phyloP scores from a whole-genome alignment of 2,888 invertebrate species.

The Phytoseiulus persimilis region DNA sequence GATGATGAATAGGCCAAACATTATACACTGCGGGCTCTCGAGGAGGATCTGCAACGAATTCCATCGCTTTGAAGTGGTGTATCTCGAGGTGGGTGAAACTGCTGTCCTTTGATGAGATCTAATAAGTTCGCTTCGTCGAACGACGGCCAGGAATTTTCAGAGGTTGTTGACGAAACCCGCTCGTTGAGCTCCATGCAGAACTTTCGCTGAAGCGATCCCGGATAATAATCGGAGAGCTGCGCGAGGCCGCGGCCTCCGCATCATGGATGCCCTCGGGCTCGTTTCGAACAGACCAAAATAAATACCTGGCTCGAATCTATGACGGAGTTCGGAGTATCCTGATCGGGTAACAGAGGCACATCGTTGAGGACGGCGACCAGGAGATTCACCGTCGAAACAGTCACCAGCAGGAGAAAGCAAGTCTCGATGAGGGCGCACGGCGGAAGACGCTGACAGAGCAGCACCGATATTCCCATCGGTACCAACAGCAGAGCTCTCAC shows the following conservation, averaged over 20 bases:
- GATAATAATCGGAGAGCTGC: background rate
- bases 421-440: conserved; percentile 80
- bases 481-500: conserved; percentile 69
- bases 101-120: background rate
- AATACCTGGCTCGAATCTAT: conserved; percentile 33
- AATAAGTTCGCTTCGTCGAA: background rate
- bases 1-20: conserved; percentile 83
- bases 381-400: conserved; percentile 82
- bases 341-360: conserved; percentile 68
- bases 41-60: conserved; percentile 50
- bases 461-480: conserved; percentile 68
- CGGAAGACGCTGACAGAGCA: conserved; percentile 71
- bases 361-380: conserved; percentile 73
- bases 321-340: conserved; percentile 45
- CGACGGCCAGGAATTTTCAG: background rate
- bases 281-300: background rate
- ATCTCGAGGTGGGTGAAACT: background rate
- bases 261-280: too few species aligned
- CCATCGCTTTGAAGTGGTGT: background rate
- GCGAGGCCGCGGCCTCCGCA: background rate
- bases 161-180: background rate
- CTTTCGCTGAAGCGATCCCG: background rate
- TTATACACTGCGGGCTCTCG: conserved; percentile 79
- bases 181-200: background rate
- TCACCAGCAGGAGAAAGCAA: conserved; percentile 74